Evolutionary conservation across 2,888 invertebrate species (phyloP).

Genomic region (Bibio marci): DNA sequence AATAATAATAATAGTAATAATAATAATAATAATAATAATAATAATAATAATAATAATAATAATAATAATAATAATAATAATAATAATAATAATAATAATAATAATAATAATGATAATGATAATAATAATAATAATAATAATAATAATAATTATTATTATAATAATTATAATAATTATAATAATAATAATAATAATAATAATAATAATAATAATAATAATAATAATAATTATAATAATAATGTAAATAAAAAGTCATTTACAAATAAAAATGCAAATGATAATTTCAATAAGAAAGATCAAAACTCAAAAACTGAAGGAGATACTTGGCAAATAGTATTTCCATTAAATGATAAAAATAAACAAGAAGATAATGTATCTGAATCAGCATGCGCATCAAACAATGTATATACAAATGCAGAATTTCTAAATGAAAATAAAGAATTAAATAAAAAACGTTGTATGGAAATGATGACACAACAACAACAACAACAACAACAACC

Average conservation of each 20-base stretch:
- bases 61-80: too few relatives aligned
- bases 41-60: too few relatives aligned
- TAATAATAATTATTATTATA: too few relatives aligned
- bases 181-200: too few relatives aligned
- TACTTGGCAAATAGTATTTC: constrained; percentile 28
- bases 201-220: too few relatives aligned
- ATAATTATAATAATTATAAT: too few relatives aligned
- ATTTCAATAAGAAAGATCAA: not conserved
- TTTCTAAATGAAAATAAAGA: constrained; percentile 23
- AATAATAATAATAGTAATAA: not conserved
- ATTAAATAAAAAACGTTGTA: constrained; percentile 16
- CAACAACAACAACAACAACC: constrained; percentile 7
- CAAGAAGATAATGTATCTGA: not conserved
- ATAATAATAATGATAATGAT: not conserved
- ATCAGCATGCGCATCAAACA: too few relatives aligned
- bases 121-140: not conserved
- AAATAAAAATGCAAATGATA: not conserved
- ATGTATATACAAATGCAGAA: constrained; percentile 23
- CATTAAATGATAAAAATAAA: constrained; percentile 15
- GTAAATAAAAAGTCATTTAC: not conserved
- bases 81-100: too few relatives aligned
- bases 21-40: too few relatives aligned
- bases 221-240: not conserved
- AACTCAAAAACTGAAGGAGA: constrained; percentile 7
- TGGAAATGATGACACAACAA: too few relatives aligned